Percentiles rank a stretch among this genome's conserved stretches.
Conservation (phyloP, 1,140 invertebrate species). For the Vanessa atalanta region DNA sequence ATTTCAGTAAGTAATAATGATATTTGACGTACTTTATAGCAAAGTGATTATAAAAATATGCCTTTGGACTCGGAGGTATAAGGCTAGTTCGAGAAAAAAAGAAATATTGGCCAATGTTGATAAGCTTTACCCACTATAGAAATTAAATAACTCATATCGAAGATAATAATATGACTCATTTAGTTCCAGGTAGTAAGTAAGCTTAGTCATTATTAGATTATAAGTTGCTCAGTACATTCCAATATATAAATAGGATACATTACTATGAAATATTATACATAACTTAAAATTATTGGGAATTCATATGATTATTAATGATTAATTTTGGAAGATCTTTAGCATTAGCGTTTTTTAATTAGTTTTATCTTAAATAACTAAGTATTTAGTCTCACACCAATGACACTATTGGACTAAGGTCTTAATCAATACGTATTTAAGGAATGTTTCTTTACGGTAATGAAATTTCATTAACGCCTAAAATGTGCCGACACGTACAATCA, state of each 20-base stretch:
- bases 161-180: not conserved
- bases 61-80: not conserved
- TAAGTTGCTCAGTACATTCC: too few species aligned
- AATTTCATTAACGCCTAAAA: not conserved
- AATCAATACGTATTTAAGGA: too few species aligned
- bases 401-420: not conserved
- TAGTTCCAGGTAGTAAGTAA: not conserved
- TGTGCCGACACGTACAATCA: constrained; percentile 35
- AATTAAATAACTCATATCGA: not conserved
- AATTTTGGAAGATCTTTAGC: too few species aligned
- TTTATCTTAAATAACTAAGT: too few species aligned
- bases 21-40: not conserved
- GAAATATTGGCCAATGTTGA: too few species aligned
- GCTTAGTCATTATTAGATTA: not conserved
- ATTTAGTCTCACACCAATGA: not conserved
- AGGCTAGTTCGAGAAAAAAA: not conserved
- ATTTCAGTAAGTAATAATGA: not conserved
- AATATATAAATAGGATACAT: too few species aligned
- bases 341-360: too few species aligned
- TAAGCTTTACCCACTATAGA: too few species aligned
- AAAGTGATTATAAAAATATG: not conserved
- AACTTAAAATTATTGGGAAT: too few species aligned
- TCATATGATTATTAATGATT: too few species aligned
- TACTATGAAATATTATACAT: too few species aligned
- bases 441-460: not conserved